A percentile compares a stretch with the other conserved stretches of the same genome.
Evolutionary conservation across 2,888 invertebrate species (phyloP).

Genomic region (Nemapogon koenigi): DNA sequence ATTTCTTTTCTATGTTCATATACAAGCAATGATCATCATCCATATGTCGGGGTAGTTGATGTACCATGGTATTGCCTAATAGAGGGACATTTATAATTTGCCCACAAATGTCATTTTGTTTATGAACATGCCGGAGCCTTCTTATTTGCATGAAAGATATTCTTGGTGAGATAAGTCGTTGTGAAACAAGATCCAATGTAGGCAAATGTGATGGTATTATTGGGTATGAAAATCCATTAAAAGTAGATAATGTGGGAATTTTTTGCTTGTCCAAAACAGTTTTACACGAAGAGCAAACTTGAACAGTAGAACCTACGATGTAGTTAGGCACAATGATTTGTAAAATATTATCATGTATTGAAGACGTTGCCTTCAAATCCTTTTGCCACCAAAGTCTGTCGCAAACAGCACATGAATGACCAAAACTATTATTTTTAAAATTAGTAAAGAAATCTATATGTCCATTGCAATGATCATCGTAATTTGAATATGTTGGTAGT

Average conservation of each 20-base stretch:
- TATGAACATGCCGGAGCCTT: constrained; percentile 19
- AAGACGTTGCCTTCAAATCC: constrained; percentile 12
- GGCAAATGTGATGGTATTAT: constrained; percentile 5
- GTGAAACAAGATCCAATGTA: constrained; percentile 3
- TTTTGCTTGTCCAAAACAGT: constrained; percentile 1
- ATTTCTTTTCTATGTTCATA: constrained; percentile 21
- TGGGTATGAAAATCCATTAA: constrained; percentile 2
- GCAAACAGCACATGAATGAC: constrained; percentile 13
- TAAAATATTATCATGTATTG: constrained; percentile 17
- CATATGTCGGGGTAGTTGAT: constrained; percentile 18
- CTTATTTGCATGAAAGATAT: constrained; percentile 7
- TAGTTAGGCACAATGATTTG: constrained; percentile 10
- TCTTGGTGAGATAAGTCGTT: constrained; percentile 7
- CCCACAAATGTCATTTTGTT: constrained; percentile 20
- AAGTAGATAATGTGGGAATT: background rate
- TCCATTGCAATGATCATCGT: constrained; percentile 10
- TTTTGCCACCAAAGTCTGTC: constrained; percentile 15
- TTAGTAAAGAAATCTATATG: constrained; percentile 5
- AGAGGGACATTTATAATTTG: constrained; percentile 24
- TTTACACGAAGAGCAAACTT: background rate
- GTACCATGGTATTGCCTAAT: constrained; percentile 14
- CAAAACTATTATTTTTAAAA: constrained; percentile 11
- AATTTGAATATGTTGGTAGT: constrained; percentile 11
- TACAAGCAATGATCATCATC: constrained; percentile 22
- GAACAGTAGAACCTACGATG: background rate